Percentiles rank a stretch among this genome's conserved stretches.
Conservation (phyloP, 2,888 invertebrate genomes). For the Polymixis lichenea region DNA sequence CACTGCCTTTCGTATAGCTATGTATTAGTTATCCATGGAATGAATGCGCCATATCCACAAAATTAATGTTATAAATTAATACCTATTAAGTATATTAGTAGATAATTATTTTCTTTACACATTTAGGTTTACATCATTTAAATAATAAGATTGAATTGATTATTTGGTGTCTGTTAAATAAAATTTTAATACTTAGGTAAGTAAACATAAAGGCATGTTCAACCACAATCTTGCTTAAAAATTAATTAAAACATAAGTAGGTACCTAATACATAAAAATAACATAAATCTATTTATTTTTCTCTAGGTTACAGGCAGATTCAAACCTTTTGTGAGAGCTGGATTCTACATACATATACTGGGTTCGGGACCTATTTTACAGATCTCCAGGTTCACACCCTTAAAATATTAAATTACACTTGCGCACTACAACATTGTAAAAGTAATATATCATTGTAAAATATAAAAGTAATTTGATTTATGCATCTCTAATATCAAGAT, state of each 20-base stretch:
- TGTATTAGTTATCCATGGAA: neutral
- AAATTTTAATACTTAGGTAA: neutral
- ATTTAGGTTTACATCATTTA: neutral
- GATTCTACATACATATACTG: no score
- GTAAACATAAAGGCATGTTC: neutral
- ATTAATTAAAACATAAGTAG: neutral
- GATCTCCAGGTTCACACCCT: no score
- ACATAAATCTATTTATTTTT: no score
- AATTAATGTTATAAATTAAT: neutral
- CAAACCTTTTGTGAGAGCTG: no score
- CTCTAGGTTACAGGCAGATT: no score
- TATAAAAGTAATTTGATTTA: neutral
- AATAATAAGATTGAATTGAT: neutral
- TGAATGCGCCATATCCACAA: neutral
- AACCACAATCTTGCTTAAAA: neutral
- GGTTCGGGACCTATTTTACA: no score
- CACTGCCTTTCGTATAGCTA: neutral
- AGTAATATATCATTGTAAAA: no score
- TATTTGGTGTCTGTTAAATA: neutral
- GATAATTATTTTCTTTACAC: neutral
- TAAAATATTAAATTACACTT: no score
- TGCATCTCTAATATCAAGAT: slow-evolving; percentile 1
- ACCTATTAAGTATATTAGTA: neutral
- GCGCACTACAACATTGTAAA: no score
- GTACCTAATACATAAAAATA: neutral